These are phyloP conservation scores for Procavia capensis DNA, from an alignment of 2,113 vertebrate species.

Conservation along the genomic window DNA sequence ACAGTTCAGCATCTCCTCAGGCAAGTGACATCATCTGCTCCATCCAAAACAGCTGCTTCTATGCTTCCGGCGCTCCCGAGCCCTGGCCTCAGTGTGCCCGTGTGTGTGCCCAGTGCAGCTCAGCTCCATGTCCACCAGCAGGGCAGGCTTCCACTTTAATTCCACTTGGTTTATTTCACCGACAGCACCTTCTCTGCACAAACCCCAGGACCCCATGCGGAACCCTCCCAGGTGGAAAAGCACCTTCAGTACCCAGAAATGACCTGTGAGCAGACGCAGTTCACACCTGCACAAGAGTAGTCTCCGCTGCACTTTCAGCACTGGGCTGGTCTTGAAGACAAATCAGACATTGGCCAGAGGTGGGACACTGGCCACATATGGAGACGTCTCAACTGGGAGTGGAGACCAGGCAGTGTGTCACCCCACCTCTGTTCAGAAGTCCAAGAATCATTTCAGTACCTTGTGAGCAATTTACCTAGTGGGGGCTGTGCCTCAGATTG, in stretches of 20 bases:
- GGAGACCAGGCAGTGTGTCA: too few species aligned
- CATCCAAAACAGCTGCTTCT: not conserved
- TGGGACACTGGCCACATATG: not conserved
- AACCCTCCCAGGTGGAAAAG: not conserved
- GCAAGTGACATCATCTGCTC: not conserved
- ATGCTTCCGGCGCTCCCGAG: not conserved
- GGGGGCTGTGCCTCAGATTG: not conserved
- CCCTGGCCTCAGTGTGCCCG: fast-evolving
- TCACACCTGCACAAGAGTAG: not conserved
- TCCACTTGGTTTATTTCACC: not conserved
- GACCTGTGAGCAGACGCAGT: not conserved
- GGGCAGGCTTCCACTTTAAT: not conserved
- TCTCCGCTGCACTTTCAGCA: not conserved
- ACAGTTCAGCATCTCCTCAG: not conserved
- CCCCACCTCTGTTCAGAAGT: not conserved
- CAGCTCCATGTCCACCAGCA: fast-evolving
- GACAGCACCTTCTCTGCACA: not conserved
- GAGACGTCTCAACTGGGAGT: not conserved
- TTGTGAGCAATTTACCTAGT: not conserved
- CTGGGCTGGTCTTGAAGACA: not conserved
- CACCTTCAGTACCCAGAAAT: not conserved
- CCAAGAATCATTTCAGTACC: not conserved
- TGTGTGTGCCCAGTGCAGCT: fast-evolving
- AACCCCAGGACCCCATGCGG: fast-evolving
- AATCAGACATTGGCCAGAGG: not conserved